Evolutionary conservation across 2,797 vertebrate species (phyloP).

Genomic region (Denticeps clupeoides): DNA sequence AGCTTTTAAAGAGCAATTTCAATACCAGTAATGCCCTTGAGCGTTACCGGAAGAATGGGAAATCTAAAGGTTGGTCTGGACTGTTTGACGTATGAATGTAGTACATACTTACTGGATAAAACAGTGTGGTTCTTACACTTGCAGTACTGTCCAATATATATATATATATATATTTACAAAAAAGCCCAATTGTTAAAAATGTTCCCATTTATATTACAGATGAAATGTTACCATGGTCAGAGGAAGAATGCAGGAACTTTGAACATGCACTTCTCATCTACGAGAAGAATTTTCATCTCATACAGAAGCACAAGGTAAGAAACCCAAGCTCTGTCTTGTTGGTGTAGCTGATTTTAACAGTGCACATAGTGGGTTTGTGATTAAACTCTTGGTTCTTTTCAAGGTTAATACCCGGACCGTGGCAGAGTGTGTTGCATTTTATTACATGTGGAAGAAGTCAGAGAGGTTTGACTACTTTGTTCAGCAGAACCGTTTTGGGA

Average conservation of each 20-base stretch:
- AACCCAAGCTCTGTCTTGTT: too few relatives aligned
- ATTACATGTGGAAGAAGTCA: slow-evolving; percentile 86
- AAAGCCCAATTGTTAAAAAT: too few relatives aligned
- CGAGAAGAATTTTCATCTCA: slow-evolving; percentile 80
- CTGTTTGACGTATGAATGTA: too few relatives aligned
- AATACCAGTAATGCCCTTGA: slow-evolving; percentile 66
- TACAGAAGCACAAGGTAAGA: slow-evolving; percentile 79
- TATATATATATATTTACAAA: too few relatives aligned
- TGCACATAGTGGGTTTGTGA: background rate
- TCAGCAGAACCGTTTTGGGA: slow-evolving; percentile 75
- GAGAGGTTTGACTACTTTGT: slow-evolving; percentile 81
- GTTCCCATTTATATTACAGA: slow-evolving; percentile 34
- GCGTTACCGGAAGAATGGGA: slow-evolving; percentile 61
- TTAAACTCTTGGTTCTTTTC: slow-evolving; percentile 9
- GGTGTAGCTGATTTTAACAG: background rate
- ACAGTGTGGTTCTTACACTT: background rate
- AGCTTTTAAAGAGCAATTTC: slow-evolving; percentile 73
- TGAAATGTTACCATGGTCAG: slow-evolving; percentile 72
- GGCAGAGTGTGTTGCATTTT: slow-evolving; percentile 80
- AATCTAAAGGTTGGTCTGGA: slow-evolving; percentile 65
- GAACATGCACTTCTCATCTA: slow-evolving; percentile 74
- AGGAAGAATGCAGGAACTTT: slow-evolving; percentile 79
- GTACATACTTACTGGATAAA: too few relatives aligned
- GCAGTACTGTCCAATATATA: too few relatives aligned
- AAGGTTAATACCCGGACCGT: slow-evolving; percentile 75